phyloP scores from a whole-genome alignment of 2,113 vertebrate genomes.

The Acinonyx jubatus region DNA sequence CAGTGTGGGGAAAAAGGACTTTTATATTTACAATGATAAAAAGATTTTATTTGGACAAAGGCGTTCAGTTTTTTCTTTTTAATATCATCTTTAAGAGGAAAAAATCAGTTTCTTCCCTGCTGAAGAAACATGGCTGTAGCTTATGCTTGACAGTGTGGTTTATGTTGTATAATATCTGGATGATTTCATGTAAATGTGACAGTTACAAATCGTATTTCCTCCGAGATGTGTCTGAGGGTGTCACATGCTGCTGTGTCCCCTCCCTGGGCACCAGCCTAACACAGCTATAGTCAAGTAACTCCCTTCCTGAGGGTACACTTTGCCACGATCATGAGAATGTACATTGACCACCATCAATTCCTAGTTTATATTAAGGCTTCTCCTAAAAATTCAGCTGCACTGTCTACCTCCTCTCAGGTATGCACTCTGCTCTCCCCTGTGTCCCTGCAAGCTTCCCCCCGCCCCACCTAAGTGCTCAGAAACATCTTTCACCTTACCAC shows the following conservation, averaged over 20 bases:
- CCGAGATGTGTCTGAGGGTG: neutral
- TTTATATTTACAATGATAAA: neutral
- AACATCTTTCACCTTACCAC: constrained; percentile 43
- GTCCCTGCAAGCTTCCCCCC: neutral
- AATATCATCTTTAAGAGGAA: neutral
- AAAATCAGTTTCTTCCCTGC: neutral
- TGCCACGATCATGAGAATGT: neutral
- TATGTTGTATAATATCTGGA: neutral
- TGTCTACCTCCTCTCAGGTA: neutral
- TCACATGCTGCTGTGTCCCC: neutral
- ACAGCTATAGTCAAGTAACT: fast-evolving
- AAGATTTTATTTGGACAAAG: constrained; percentile 35
- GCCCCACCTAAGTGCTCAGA: neutral
- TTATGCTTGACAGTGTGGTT: neutral
- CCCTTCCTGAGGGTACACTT: neutral
- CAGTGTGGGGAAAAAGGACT: neutral
- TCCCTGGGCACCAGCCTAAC: neutral
- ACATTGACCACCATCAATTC: neutral
- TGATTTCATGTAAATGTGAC: neutral
- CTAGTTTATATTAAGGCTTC: neutral
- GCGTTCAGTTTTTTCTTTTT: neutral
- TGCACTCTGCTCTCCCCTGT: neutral
- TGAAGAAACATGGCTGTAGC: neutral
- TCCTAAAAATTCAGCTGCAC: neutral
- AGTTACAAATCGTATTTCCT: neutral